Base-by-base conservation (phyloP, 2,797 vertebrate genomes). In the Myoxocephalus aenaeus region DNA sequence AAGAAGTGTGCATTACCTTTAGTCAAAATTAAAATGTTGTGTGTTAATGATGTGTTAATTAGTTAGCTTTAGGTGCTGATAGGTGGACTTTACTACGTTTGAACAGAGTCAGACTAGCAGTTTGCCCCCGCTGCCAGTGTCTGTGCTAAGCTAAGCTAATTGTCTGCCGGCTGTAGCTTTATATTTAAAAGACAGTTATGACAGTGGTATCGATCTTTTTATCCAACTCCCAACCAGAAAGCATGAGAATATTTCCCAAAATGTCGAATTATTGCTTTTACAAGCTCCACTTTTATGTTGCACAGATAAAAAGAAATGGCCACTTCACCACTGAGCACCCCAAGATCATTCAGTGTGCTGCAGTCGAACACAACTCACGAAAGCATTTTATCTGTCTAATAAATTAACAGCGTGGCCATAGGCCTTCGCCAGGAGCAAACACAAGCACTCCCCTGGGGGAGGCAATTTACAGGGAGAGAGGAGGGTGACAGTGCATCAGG, bases 371-470 rank as follows among this genome's bases (percentile, higher is more conserved):
- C 87, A 90, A 90, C 84, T 90, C 87, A 90, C 67, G 68, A 90
- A 89, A 84, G 87, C 87, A 80, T 94, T 94, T 92, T 92, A 93
- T 92, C 80, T 91, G 58, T 65, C 86, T 91, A 92, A 93, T 93
- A 95, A 95, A 94, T 94, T 92, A 95, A 89, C 75, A 77, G 73
- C 48, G 32, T 73, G 79, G 86, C 85, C 85, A 84, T 54, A 71
- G 86, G 75, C 79, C 83, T 65, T 82, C 77, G 65, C 73, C 79
- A 32, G 86, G 86, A 90, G 90, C 91, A 90, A 89, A 85, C 87
- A 91, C 86, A 91, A 94, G 91, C 70, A 89, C 91, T 93, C 94
- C 94, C 93, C 67, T 9, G 93, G 88, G 93, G 75, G 44, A 87
- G 88, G 89, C 91, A 89, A 93, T 93, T 92, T 81, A 89, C 84